phyloP scores from a whole-genome alignment of 2,888 invertebrate species.

The Parnassius smintheus region DNA sequence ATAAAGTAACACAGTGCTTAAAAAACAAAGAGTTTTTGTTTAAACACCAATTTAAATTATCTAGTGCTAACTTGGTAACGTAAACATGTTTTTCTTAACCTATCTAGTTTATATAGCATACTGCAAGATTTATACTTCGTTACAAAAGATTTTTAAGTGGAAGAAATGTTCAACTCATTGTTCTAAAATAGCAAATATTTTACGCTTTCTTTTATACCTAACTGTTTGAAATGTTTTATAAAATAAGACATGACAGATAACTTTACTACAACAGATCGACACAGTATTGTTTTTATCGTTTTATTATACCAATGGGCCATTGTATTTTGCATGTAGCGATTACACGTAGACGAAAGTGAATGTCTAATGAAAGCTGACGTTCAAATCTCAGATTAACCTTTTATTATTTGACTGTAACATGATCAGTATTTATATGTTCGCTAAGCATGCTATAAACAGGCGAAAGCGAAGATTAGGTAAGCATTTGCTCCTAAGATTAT shows the following conservation, averaged over 20 bases:
- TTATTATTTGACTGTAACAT: constrained; percentile 17
- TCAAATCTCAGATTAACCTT: constrained; percentile 20
- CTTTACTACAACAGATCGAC: neutral
- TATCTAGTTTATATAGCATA: too few species aligned
- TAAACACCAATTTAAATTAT: too few species aligned
- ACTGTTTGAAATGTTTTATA: constrained; percentile 4
- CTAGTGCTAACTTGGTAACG: too few species aligned
- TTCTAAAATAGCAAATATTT: neutral
- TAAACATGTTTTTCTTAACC: too few species aligned
- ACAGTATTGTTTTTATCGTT: constrained; percentile 11
- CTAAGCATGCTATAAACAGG: constrained; percentile 10
- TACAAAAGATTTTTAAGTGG: too few species aligned
- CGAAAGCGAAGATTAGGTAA: constrained; percentile 9
- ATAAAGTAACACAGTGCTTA: too few species aligned
- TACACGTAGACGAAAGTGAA: constrained; percentile 21
- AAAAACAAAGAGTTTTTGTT: too few species aligned
- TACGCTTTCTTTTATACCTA: constrained; percentile 18
- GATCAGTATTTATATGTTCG: constrained; percentile 18
- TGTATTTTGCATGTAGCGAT: constrained; percentile 9
- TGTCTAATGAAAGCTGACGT: constrained; percentile 7
- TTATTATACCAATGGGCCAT: constrained; percentile 17
- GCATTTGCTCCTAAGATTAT: neutral
- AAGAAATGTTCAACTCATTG: neutral
- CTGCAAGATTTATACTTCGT: too few species aligned
- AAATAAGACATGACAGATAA: neutral